Conservation (phyloP, 64 coral and sea anemone genomes). For the Montipora foliosa region DNA sequence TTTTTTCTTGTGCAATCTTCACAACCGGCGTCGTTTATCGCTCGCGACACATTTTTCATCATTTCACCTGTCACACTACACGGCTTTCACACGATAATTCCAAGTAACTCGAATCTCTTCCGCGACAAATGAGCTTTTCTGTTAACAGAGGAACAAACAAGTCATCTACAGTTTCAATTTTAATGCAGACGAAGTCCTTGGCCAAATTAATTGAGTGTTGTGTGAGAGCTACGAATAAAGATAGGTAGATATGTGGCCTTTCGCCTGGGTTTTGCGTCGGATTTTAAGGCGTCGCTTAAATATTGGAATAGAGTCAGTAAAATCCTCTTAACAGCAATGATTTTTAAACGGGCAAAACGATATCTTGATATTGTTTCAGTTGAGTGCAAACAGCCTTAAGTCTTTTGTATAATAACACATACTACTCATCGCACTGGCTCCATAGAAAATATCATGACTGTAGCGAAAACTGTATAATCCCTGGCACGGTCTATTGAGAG, state of each 20-base stretch:
- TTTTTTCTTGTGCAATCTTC: background rate
- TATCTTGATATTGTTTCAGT: background rate
- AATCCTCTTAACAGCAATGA: slow-evolving; percentile 40
- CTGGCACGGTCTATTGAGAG: no score
- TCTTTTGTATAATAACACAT: no score
- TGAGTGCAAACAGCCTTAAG: background rate
- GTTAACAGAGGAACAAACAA: slow-evolving; percentile 10
- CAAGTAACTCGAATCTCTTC: background rate
- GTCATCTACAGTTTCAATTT: slow-evolving; percentile 17
- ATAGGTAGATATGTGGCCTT: background rate
- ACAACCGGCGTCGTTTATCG: slow-evolving; percentile 21
- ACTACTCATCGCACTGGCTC: no score
- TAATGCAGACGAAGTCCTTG: background rate
- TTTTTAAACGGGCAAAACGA: slow-evolving; percentile 10
- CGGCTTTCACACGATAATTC: slow-evolving; percentile 40
- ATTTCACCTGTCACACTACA: background rate
- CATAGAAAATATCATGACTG: no score
- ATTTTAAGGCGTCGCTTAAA: background rate
- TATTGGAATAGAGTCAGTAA: background rate
- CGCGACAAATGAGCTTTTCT: background rate
- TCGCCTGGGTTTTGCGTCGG: no score
- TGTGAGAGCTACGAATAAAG: background rate
- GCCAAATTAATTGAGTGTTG: background rate
- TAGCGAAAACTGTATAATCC: no score
- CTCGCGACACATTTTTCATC: slow-evolving; percentile 27